A percentile compares a stretch with the other conserved stretches of the same genome.
These are phyloP conservation scores for Stigmatopora argus DNA, from an alignment of 2,113 vertebrate species.

Conservation along the genomic window DNA sequence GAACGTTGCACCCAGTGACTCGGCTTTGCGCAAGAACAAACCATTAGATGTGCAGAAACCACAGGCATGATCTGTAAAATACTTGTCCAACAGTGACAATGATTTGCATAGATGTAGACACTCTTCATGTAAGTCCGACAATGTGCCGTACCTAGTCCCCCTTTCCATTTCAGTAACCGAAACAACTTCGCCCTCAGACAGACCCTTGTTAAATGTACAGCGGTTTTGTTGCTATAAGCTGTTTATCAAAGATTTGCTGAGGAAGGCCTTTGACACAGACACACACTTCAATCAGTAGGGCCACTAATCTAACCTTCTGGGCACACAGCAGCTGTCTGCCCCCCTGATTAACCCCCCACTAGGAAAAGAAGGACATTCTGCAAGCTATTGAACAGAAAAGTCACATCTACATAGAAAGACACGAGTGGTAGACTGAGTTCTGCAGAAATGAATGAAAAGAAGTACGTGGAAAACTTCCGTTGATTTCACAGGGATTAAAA, in stretches of 20 bases:
- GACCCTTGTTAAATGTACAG: constrained; percentile 57
- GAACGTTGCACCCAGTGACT: no score
- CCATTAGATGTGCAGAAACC: no score
- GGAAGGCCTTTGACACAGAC: constrained; percentile 34
- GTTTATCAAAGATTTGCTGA: constrained; percentile 58
- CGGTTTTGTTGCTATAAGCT: constrained; percentile 62
- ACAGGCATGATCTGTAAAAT: no score
- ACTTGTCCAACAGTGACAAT: no score
- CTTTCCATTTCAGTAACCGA: constrained; percentile 33
- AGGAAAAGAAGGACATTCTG: constrained; percentile 7
- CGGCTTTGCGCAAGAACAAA: no score
- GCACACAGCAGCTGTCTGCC: constrained; percentile 56
- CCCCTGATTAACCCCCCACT: constrained; percentile 51
- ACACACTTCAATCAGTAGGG: constrained; percentile 41
- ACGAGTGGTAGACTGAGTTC: constrained; percentile 5
- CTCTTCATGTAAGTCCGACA: not conserved
- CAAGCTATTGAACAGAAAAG: constrained; percentile 14
- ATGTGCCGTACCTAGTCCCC: constrained; percentile 16
- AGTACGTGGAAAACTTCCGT: constrained; percentile 1
- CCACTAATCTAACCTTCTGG: constrained; percentile 52
- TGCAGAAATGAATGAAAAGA: not conserved
- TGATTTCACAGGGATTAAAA: constrained; percentile 5
- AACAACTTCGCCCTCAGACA: constrained; percentile 33
- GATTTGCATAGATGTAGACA: no score
- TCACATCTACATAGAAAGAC: constrained; percentile 17